A percentile compares a stretch with the other conserved stretches of the same genome.
phyloP scores from a whole-genome alignment of 2,113 vertebrate genomes.

The Peucedramus taeniatus region DNA sequence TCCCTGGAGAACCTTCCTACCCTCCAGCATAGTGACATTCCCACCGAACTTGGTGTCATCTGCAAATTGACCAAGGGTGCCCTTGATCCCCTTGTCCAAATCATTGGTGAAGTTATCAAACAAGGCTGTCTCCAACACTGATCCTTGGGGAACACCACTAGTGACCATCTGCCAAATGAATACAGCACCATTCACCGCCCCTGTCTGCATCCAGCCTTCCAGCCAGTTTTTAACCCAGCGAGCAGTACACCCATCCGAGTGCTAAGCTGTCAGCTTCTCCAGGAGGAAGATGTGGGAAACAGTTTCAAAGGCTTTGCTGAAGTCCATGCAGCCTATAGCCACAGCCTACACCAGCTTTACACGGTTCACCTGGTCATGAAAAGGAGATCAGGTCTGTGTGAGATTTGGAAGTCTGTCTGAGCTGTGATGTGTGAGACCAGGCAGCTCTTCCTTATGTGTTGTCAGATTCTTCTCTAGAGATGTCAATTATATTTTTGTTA shows the following conservation, averaged over 20 bases:
- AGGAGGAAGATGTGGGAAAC: not conserved
- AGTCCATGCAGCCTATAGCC: accelerated
- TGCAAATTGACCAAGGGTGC: not conserved
- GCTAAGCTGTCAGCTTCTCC: not conserved
- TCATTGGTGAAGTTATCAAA: not conserved
- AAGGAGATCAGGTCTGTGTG: accelerated
- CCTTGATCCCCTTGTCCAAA: not conserved
- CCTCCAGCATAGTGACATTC: not conserved
- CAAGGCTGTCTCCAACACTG: not conserved
- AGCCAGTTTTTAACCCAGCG: not conserved
- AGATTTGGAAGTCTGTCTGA: not conserved
- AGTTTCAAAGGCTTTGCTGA: not conserved
- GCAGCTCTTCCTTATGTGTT: not conserved
- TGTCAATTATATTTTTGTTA: not conserved
- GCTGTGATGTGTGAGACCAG: not conserved
- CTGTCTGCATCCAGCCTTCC: not conserved
- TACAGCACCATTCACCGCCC: too few species aligned
- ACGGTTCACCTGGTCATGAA: not conserved
- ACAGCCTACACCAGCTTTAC: not conserved
- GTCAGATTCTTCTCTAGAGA: not conserved
- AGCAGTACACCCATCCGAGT: not conserved
- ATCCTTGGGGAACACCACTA: not conserved
- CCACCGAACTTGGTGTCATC: not conserved
- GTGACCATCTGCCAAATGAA: not conserved
- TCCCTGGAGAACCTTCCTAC: not conserved